phyloP scores from a whole-genome alignment of 92 coral and sea anemone species.

The Epizoanthus stellaris region DNA sequence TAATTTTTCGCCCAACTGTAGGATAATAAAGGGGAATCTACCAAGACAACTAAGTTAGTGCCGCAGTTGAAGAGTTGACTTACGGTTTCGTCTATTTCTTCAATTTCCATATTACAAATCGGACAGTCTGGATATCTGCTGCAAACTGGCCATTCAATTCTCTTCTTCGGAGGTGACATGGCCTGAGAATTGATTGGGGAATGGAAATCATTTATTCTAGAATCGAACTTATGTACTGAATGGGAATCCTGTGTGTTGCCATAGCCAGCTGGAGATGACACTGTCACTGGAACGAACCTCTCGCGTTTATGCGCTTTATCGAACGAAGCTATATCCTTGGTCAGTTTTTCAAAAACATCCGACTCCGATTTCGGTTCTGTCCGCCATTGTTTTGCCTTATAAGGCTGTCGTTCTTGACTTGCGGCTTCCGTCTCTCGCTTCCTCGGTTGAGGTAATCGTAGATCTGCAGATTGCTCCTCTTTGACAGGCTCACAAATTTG shows the following conservation, averaged over 20 bases:
- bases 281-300: constrained; percentile 13
- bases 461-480: background rate
- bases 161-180: constrained; percentile 23
- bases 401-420: background rate
- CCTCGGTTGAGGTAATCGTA: constrained; percentile 23
- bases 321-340: constrained; percentile 22
- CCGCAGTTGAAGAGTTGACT: background rate
- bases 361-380: background rate
- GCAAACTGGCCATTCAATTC: constrained; percentile 76
- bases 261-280: background rate
- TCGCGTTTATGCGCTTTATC: constrained; percentile 24
- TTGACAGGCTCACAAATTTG: constrained; percentile 2
- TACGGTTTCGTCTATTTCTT: constrained; percentile 41
- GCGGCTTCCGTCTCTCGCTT: background rate
- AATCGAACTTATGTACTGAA: background rate
- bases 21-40: background rate
- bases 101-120: constrained; percentile 65
- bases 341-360: constrained; percentile 9
- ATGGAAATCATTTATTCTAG: background rate
- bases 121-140: constrained; percentile 73
- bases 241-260: background rate
- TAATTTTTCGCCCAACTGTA: background rate
- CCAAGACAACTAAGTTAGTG: background rate
- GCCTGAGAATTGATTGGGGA: background rate
- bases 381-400: background rate